These are phyloP conservation scores for Chymomyza procnemis DNA, from an alignment of 2,888 invertebrate species.

Conservation along the genomic window DNA sequence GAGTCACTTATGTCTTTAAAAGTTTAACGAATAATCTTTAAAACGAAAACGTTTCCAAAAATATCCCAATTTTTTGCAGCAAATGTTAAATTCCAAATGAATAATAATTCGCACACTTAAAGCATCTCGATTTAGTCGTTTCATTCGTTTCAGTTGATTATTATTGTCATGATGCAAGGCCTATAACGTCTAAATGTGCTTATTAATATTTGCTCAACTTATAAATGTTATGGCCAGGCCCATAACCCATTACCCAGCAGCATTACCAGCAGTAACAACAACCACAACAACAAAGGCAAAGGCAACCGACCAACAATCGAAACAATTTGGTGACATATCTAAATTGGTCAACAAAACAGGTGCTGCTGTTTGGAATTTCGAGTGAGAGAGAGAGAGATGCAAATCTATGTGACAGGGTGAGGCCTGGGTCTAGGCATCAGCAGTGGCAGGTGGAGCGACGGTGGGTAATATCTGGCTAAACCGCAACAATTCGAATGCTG, in stretches of 20 bases:
- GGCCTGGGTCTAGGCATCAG: neutral
- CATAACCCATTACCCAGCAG: slow-evolving; percentile 33
- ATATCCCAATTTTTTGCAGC: too few species aligned
- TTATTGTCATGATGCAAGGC: neutral
- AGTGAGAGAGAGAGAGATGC: too few species aligned
- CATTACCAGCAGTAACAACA: slow-evolving; percentile 22
- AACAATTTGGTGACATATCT: slow-evolving; percentile 57
- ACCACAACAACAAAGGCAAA: slow-evolving; percentile 15
- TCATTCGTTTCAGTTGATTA: neutral
- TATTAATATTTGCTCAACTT: slow-evolving; percentile 55
- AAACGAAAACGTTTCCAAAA: too few species aligned
- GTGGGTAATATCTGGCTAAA: neutral
- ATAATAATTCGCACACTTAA: neutral
- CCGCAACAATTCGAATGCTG: neutral
- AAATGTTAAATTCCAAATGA: neutral
- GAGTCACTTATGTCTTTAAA: too few species aligned
- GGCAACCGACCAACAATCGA: slow-evolving; percentile 28
- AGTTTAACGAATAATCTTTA: too few species aligned
- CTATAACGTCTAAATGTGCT: slow-evolving; percentile 12
- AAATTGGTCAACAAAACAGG: slow-evolving; percentile 21
- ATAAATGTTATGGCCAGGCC: slow-evolving; percentile 55
- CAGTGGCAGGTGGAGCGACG: neutral
- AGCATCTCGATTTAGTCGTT: neutral
- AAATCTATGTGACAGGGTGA: neutral
- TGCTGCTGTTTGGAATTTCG: neutral